phyloP scores from a whole-genome alignment of 2,797 vertebrate species.

The Petrocephalus sullivani region DNA sequence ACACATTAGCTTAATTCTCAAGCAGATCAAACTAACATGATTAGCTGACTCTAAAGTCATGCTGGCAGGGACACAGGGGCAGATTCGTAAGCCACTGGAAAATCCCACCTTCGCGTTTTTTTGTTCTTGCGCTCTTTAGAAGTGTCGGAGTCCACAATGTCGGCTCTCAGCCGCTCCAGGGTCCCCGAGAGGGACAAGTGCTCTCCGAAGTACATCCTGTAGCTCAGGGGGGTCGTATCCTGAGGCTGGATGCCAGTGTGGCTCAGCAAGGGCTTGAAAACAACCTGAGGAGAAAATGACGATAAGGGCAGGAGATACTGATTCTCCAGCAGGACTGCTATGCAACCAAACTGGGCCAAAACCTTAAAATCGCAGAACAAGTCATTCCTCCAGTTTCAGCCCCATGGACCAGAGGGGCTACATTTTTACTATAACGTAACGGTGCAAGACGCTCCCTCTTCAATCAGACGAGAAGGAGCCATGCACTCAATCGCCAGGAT shows the following conservation, averaged over 20 bases:
- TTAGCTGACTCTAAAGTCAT: neutral
- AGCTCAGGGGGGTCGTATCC: slow-evolving; percentile 85
- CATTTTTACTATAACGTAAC: neutral
- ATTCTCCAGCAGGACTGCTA: neutral
- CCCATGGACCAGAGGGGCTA: neutral
- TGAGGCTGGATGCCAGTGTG: slow-evolving; percentile 92
- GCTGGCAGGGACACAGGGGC: neutral
- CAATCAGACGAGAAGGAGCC: neutral
- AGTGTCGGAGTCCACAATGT: slow-evolving; percentile 97
- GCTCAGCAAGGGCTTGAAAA: slow-evolving; percentile 90
- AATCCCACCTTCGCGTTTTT: slow-evolving; percentile 74
- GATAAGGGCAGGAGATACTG: neutral
- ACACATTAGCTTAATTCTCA: neutral
- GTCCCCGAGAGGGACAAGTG: slow-evolving; percentile 96
- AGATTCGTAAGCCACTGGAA: neutral
- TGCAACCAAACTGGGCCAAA: neutral
- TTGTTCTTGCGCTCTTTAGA: slow-evolving; percentile 91
- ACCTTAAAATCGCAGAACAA: neutral
- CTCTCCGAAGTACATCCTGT: slow-evolving; percentile 96
- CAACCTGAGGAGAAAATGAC: slow-evolving; percentile 66
- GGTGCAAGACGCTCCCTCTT: neutral
- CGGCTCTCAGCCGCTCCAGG: slow-evolving; percentile 88
- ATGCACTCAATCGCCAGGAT: neutral
- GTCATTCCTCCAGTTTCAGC: neutral
- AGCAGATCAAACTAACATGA: neutral